These are phyloP conservation scores for Pararge aegeria DNA, from an alignment of 1,140 invertebrate species.

Conservation along the genomic window DNA sequence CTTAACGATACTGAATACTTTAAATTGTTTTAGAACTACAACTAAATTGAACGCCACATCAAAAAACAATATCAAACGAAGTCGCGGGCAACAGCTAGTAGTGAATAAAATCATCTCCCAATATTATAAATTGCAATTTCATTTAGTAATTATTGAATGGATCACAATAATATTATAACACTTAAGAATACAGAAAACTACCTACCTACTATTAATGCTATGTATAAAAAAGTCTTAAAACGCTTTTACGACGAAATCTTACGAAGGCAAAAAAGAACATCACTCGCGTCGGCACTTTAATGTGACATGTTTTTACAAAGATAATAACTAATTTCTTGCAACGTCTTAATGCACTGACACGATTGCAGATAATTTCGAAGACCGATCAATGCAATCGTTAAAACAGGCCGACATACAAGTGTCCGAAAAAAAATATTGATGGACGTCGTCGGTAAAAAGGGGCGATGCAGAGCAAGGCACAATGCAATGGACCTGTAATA, in stretches of 20 bases:
- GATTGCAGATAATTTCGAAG: slow-evolving; percentile 56
- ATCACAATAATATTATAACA: too few species aligned
- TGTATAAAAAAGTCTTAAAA: too few species aligned
- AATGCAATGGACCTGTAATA: slow-evolving; percentile 54
- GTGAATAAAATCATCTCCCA: too few species aligned
- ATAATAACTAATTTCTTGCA: slow-evolving; percentile 44
- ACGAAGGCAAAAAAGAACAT: not conserved
- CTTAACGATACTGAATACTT: too few species aligned
- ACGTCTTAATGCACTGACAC: slow-evolving; percentile 42
- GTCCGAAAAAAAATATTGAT: slow-evolving; percentile 71
- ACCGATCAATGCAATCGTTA: slow-evolving; percentile 51
- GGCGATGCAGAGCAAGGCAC: slow-evolving; percentile 52
- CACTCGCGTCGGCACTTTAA: not conserved
- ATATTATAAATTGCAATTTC: too few species aligned
- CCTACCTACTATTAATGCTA: too few species aligned
- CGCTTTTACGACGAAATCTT: not conserved
- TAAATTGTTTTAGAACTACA: too few species aligned
- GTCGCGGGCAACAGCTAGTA: too few species aligned
- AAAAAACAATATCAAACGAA: too few species aligned
- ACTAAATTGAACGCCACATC: too few species aligned
- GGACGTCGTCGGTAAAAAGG: slow-evolving; percentile 58
- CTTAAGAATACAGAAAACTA: too few species aligned
- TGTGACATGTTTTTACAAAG: slow-evolving; percentile 16
- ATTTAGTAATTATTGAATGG: too few species aligned
- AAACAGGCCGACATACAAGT: slow-evolving; percentile 61